A percentile compares a stretch with the other conserved stretches of the same genome.
Conservation (phyloP, 2,888 invertebrate species). For the Sminthurinus aureus region DNA sequence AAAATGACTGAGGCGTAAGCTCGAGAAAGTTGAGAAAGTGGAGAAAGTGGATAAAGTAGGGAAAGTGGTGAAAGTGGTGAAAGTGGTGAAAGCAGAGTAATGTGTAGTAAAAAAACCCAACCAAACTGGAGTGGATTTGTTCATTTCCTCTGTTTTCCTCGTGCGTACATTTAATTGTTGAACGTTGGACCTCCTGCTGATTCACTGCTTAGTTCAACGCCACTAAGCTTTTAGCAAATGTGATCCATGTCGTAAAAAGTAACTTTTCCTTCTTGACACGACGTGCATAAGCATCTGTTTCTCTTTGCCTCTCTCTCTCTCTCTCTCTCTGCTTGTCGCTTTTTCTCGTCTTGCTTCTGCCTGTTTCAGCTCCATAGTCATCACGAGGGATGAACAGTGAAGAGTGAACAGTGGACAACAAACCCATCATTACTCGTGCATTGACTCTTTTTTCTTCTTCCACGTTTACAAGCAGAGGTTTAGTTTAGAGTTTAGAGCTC, state of each 20-base stretch:
- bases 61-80: slow-evolving; percentile 1
- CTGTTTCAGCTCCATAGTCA: not conserved
- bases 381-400: not conserved
- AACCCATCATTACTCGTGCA: not conserved
- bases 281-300: not conserved
- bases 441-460: no score
- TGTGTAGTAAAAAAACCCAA: no score
- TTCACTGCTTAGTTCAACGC: not conserved
- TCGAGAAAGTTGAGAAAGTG: not conserved
- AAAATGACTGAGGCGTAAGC: not conserved
- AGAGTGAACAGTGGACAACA: not conserved
- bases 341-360: not conserved
- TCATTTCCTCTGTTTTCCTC: slow-evolving; percentile 4
- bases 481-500: no score
- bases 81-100: not conserved
- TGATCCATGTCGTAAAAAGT: slow-evolving; percentile 18
- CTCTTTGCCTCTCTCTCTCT: not conserved
- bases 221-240: slow-evolving; percentile 20
- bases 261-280: slow-evolving; percentile 4
- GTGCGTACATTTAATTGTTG: slow-evolving; percentile 22
- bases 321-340: not conserved
- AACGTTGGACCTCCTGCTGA: slow-evolving; percentile 11
- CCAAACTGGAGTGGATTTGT: not conserved
- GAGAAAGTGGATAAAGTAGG: not conserved
- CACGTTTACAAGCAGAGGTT: no score